Percentiles rank a stretch among this genome's conserved stretches.
phyloP scores from a whole-genome alignment of 2,888 invertebrate genomes.

The Hirtodrosophila histrioides region DNA sequence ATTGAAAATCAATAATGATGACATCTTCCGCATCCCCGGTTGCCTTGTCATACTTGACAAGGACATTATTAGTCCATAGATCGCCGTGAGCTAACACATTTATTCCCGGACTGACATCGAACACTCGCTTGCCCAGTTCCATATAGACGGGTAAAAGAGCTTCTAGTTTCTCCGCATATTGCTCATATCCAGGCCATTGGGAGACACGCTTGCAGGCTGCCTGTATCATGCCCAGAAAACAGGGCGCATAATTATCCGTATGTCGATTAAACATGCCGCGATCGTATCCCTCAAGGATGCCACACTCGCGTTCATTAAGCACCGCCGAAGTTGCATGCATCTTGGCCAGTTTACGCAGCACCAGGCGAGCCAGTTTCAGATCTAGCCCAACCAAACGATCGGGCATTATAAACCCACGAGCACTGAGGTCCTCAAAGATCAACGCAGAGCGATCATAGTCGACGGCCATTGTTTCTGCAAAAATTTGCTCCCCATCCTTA shows the following conservation, averaged over 20 bases:
- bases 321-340: slow-evolving; percentile 86
- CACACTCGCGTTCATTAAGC: slow-evolving; percentile 82
- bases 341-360: slow-evolving; percentile 84
- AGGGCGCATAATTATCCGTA: slow-evolving; percentile 77
- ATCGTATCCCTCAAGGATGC: slow-evolving; percentile 75
- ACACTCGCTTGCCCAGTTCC: slow-evolving; percentile 80
- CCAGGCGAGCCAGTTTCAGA: slow-evolving; percentile 82
- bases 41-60: slow-evolving; percentile 77
- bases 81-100: slow-evolving; percentile 83
- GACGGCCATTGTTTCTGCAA: slow-evolving; percentile 80
- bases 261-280: slow-evolving; percentile 83
- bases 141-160: slow-evolving; percentile 73
- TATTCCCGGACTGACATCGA: slow-evolving; percentile 69
- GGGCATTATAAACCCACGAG: slow-evolving; percentile 75
- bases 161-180: slow-evolving; percentile 75
- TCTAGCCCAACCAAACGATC: slow-evolving; percentile 83
- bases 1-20: slow-evolving; percentile 83
- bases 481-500: slow-evolving; percentile 76
- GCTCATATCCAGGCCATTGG: slow-evolving; percentile 76
- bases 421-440: slow-evolving; percentile 82
- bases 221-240: slow-evolving; percentile 76
- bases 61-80: slow-evolving; percentile 83
- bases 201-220: slow-evolving; percentile 75
- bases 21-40: slow-evolving; percentile 75
- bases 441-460: slow-evolving; percentile 79